Base-by-base conservation (phyloP, 2,797 vertebrate genomes). In the Acanthurus lineatus region DNA sequence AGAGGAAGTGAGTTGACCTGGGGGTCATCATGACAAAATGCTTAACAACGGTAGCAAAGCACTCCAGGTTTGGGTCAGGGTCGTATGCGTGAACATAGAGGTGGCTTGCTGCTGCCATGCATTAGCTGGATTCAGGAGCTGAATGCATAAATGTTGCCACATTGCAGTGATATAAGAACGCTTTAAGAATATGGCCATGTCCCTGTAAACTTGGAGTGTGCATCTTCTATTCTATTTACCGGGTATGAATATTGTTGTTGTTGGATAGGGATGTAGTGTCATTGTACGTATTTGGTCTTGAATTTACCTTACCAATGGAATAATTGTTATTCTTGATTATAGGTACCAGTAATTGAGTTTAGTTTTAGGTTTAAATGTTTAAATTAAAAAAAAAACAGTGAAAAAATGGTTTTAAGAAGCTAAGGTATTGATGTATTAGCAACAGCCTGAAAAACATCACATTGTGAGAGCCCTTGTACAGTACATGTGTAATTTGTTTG, bases 11-110 rank as follows among this genome's bases (percentile, higher is more conserved):
- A 68, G 86, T 52, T 83, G 89, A 91, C 90, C 88, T 47, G 17
- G 6, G 78, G 91, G 90, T 92, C 88, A 88, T 75, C 25, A 10
- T 88, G 90, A 92, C 91, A 91, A 93, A 93, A 91, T 91, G 89
- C 87, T 91, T 87, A 91, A 91, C 91, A 90, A 91, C 90, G 71
- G 87, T 71, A 76, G 81, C 88, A 80, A 84, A 86, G 83, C 84
- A 85, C 85, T 89, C 59, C 84, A 79, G 76, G 83, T 86, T 79
- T 42, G 58, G 92, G 91, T 93, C 92, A 91, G 89, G 91, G 92
- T 92, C 84, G 25, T 71, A 63, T 66, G 56, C 19, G 48, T 76
- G 75, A 73, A 88, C 81, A 82, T 61, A 64, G 66, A 78, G 57
- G 52, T 72, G 48, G 57, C 65, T 65, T 45, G 58, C 72, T 68